A percentile compares a stretch with the other conserved stretches of the same genome.
Conservation (phyloP, 2,113 vertebrate genomes). For the Meleagris gallopavo region DNA sequence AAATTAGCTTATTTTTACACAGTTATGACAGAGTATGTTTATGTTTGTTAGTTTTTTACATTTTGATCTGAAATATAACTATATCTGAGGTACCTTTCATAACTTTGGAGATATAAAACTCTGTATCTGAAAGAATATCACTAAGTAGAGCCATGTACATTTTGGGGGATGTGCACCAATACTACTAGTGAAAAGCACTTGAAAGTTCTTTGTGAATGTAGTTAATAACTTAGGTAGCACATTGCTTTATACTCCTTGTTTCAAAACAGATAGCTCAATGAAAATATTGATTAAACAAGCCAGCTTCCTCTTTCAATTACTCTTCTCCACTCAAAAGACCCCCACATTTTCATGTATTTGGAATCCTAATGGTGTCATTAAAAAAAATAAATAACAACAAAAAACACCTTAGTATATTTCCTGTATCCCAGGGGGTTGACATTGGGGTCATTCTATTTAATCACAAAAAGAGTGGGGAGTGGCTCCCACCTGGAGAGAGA, state of each 20-base stretch:
- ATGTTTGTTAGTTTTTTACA: not conserved
- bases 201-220: not conserved
- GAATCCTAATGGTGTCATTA: not conserved
- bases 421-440: not conserved
- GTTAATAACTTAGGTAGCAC: not conserved
- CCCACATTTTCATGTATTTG: not conserved
- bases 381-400: not conserved
- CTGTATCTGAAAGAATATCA: not conserved
- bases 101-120: not conserved
- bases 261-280: not conserved
- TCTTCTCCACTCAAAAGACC: accelerated
- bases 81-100: not conserved
- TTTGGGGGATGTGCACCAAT: not conserved
- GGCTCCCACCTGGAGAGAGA: slow-evolving; percentile 35
- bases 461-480: not conserved
- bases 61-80: not conserved
- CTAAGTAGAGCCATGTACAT: not conserved
- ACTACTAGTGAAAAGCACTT: not conserved
- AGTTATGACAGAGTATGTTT: accelerated
- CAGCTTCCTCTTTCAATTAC: not conserved
- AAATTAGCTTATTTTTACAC: not conserved
- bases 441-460: slow-evolving; percentile 2
- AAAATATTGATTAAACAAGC: not conserved
- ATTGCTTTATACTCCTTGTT: not conserved
- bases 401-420: not conserved